phyloP scores from a whole-genome alignment of 2,888 invertebrate species.

The Leucania comma region DNA sequence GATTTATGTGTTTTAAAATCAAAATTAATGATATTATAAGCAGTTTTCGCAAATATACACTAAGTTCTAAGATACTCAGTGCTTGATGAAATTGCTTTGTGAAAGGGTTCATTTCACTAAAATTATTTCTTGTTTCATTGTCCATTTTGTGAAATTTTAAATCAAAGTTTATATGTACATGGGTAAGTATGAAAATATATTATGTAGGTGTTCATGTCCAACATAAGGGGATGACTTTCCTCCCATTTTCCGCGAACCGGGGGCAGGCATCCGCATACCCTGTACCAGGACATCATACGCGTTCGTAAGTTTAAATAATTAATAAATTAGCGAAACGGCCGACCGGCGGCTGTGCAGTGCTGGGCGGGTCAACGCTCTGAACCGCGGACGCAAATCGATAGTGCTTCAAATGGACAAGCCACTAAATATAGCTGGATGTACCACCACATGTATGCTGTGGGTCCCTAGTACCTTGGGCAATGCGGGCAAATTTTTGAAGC shows the following conservation, averaged over 20 bases:
- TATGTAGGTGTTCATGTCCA: constrained; percentile 7
- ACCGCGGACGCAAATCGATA: constrained; percentile 87
- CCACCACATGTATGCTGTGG: constrained; percentile 68
- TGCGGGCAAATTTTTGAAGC: constrained; percentile 30
- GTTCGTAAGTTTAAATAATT: constrained; percentile 85
- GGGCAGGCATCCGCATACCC: constrained; percentile 40
- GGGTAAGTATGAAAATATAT: constrained; percentile 15
- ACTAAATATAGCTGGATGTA: constrained; percentile 82
- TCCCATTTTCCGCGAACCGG: constrained; percentile 38
- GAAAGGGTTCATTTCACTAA: not conserved
- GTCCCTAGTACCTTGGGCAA: constrained; percentile 67
- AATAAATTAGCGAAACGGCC: constrained; percentile 88
- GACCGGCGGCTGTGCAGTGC: constrained; percentile 75
- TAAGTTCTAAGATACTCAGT: not conserved
- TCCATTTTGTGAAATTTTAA: constrained; percentile 40
- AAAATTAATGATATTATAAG: no score
- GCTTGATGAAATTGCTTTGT: not conserved
- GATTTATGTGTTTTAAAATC: no score
- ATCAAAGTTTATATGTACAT: constrained; percentile 22
- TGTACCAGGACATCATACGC: constrained; percentile 73
- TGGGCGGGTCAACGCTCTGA: constrained; percentile 85
- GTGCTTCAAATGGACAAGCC: constrained; percentile 88
- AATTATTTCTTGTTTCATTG: constrained; percentile 1
- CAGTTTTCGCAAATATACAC: no score
- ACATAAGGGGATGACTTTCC: constrained; percentile 36